Base-by-base conservation (phyloP, 2,113 vertebrate genomes). In the Brienomyrus longianalis region DNA sequence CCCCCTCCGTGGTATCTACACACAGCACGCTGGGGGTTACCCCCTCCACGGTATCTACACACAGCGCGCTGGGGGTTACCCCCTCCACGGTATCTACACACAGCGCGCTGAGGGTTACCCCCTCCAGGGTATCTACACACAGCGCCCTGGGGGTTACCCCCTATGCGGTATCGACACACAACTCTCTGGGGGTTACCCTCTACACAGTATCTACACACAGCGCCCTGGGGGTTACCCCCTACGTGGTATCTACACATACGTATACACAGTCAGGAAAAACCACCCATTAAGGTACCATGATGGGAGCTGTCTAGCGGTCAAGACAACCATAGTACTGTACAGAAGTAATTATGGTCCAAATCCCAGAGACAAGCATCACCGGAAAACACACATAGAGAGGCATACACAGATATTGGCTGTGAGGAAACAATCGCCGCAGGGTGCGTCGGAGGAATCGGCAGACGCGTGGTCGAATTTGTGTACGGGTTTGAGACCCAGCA, bases 351-450 rank as follows among this genome's bases (percentile, higher is more conserved):
- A 83, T 90, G 1, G 48, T 93, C 77, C 88, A 84, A 91, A 91
- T 92, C 45, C 35, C 83, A 90, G 89, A 85, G 83, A 90, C 92
- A 89, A 93, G 93, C 92, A 88, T 83, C 92, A 94, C 89, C 91
- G 90, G 83, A 92, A 92, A 92, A 93, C 93, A 95, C 90, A 90
- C 93, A 93, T 89, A 88, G 89, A 87, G 90, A 35, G 66, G 86
- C 74, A 86, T 83, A 89, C 39, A 91, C 77, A 90, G 84, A 17
- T 83, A 83, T 87, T 66, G 51, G 59, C 87, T 21, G 84, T 91
- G 93, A 92, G 92, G 90, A 93, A 92, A 92, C 92, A 80, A 93
- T 59, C 74, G 94, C 89, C 70, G 89, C 74, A 52, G 93, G 90
- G 90, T 27, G 87, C 88, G n/a, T 66, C 3, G 56, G 80, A 86